These are phyloP conservation scores for Augochlora pura DNA, from an alignment of 1,140 invertebrate species.

Conservation along the genomic window DNA sequence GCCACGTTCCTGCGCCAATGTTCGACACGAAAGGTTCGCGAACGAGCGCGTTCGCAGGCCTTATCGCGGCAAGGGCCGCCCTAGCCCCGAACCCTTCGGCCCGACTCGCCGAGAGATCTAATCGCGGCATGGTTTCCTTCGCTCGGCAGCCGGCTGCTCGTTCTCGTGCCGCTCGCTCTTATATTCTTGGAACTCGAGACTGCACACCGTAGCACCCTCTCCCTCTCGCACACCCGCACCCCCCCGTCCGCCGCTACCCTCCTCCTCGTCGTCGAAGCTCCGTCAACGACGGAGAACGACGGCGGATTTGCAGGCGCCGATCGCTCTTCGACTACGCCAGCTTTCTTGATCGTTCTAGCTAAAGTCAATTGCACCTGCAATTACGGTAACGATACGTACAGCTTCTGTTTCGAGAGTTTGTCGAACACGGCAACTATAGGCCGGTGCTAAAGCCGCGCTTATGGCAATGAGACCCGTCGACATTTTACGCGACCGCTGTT, in stretches of 20 bases:
- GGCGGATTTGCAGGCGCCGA: too few species aligned
- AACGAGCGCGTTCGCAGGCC: slow-evolving; percentile 68
- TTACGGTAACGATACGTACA: too few species aligned
- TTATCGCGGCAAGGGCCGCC: slow-evolving; percentile 63
- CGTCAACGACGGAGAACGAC: not conserved
- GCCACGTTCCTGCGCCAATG: slow-evolving; percentile 40
- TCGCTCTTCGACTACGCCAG: too few species aligned
- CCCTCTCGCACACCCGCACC: not conserved
- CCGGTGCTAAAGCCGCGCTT: too few species aligned
- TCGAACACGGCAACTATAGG: too few species aligned
- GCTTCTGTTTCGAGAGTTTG: too few species aligned
- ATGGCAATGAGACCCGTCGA: too few species aligned
- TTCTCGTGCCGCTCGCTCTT: slow-evolving; percentile 59
- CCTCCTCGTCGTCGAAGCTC: not conserved
- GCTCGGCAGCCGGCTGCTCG: slow-evolving; percentile 40
- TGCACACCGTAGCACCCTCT: slow-evolving; percentile 26
- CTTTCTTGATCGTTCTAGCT: too few species aligned
- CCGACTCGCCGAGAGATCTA: slow-evolving; percentile 54
- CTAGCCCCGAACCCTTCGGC: slow-evolving; percentile 20
- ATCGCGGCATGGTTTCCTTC: slow-evolving; percentile 62
- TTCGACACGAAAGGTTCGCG: slow-evolving; percentile 70
- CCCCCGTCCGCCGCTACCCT: not conserved
- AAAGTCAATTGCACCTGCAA: too few species aligned
- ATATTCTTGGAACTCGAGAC: slow-evolving; percentile 54
- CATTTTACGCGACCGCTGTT: too few species aligned